These are phyloP conservation scores for Anoplophora glabripennis DNA, from an alignment of 1,140 invertebrate species.

Conservation along the genomic window DNA sequence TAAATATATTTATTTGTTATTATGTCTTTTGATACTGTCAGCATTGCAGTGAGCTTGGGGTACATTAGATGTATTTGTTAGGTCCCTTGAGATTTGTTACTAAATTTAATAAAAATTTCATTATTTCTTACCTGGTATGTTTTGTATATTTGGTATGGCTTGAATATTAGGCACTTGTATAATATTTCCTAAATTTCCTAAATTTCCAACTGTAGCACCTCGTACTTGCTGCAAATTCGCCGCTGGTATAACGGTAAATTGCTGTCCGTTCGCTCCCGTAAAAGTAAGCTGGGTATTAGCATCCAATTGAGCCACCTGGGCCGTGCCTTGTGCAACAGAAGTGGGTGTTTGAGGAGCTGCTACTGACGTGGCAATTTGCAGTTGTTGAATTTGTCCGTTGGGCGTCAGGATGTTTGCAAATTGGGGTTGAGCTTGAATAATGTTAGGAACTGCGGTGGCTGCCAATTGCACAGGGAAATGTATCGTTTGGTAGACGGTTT, in stretches of 20 bases:
- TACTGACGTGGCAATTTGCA: slow-evolving; percentile 51
- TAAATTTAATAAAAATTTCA: too few species aligned
- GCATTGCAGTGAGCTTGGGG: too few species aligned
- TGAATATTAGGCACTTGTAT: slow-evolving; percentile 49
- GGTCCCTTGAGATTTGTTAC: too few species aligned
- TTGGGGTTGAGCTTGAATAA: slow-evolving; percentile 59
- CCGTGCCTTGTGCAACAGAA: slow-evolving; percentile 35
- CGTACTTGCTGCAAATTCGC: slow-evolving; percentile 52
- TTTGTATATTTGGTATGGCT: slow-evolving; percentile 47
- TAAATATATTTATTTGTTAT: too few species aligned
- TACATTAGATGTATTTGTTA: too few species aligned
- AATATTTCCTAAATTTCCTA: slow-evolving; percentile 40
- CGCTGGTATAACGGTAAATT: slow-evolving; percentile 69
- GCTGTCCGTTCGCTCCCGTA: slow-evolving; percentile 65
- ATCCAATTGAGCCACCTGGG: slow-evolving; percentile 32
- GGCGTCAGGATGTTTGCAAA: slow-evolving; percentile 84
- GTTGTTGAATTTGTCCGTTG: slow-evolving; percentile 80
- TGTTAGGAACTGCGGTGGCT: slow-evolving; percentile 56
- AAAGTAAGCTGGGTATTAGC: slow-evolving; percentile 56
- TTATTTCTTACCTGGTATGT: slow-evolving; percentile 45
- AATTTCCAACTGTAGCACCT: slow-evolving; percentile 35
- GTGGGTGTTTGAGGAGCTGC: slow-evolving; percentile 33
- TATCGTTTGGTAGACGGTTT: slow-evolving; percentile 90
- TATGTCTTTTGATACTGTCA: too few species aligned
- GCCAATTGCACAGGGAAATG: slow-evolving; percentile 84